Evolutionary conservation across 2,797 vertebrate species (phyloP).

Genomic region (Hydrocynus forskahlii): DNA sequence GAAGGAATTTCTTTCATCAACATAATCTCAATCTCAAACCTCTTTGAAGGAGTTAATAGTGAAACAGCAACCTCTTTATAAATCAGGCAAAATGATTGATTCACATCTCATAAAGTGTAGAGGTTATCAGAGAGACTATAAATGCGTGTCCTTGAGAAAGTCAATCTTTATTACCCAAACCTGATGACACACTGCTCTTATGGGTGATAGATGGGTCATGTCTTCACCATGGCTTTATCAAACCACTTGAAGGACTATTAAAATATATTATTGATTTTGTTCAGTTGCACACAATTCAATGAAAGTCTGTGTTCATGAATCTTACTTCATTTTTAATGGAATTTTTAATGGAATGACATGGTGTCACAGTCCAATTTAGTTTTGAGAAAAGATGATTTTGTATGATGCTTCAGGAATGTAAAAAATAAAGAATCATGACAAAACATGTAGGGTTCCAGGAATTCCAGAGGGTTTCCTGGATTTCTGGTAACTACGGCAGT

Average conservation of each 20-base stretch:
- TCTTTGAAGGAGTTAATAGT: background rate
- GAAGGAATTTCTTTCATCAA: no score
- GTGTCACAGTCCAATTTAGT: no score
- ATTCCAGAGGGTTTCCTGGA: background rate
- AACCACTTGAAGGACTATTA: background rate
- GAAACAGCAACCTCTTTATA: background rate
- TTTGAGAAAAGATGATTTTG: no score
- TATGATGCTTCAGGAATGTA: no score
- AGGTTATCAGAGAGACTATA: background rate
- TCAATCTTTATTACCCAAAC: background rate
- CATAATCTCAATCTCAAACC: background rate
- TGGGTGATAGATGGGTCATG: background rate
- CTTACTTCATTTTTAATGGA: no score
- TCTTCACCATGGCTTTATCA: no score
- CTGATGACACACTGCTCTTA: background rate
- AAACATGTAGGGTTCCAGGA: no score
- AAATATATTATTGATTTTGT: background rate
- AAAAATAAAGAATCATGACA: no score
- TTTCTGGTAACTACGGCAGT: background rate
- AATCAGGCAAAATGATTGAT: background rate
- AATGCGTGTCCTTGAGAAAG: background rate
- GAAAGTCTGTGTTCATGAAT: no score
- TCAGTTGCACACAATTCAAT: no score
- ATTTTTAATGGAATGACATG: no score
- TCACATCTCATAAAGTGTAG: background rate